Conservation (phyloP, 2,888 invertebrate species). For the Megalurothrips usitatus region DNA sequence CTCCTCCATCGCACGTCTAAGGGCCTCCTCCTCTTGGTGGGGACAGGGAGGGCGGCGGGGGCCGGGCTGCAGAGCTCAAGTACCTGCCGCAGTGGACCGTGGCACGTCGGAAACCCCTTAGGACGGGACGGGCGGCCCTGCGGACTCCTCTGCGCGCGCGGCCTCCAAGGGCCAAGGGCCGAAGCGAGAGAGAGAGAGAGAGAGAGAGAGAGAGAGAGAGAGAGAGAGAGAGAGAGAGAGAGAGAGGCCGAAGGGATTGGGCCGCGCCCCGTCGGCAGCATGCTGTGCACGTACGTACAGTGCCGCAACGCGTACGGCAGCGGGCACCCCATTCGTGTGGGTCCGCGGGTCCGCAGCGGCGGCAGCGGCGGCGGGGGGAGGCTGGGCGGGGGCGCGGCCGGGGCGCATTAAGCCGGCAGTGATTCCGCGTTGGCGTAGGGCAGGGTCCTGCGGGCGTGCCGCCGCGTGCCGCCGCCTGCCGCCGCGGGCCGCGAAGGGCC, state of each 20-base stretch:
- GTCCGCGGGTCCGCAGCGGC: too few relatives aligned
- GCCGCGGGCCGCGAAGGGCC: neutral
- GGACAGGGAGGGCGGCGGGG: too few relatives aligned
- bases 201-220: too few relatives aligned
- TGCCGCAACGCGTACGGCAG: neutral
- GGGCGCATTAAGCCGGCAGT: neutral
- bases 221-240: too few relatives aligned
- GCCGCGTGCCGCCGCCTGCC: neutral
- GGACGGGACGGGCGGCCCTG: neutral
- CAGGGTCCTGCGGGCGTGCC: neutral
- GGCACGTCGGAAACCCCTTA: too few relatives aligned
- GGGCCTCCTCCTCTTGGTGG: too few relatives aligned
- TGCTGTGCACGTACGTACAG: neutral
- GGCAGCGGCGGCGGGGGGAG: too few relatives aligned
- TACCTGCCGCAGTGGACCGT: too few relatives aligned
- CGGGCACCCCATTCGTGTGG: too few relatives aligned
- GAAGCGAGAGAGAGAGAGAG: neutral
- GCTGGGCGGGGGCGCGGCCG: neutral
- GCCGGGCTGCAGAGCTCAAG: too few relatives aligned
- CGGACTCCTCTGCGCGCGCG: neutral
- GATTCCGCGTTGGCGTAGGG: constrained; percentile 11
- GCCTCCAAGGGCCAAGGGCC: neutral
- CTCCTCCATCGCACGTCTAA: too few relatives aligned
- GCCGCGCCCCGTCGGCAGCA: neutral
- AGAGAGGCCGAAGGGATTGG: too few relatives aligned